These are phyloP conservation scores for Dicrurus megarhynchus DNA, from an alignment of 2,113 vertebrate genomes.

Conservation along the genomic window DNA sequence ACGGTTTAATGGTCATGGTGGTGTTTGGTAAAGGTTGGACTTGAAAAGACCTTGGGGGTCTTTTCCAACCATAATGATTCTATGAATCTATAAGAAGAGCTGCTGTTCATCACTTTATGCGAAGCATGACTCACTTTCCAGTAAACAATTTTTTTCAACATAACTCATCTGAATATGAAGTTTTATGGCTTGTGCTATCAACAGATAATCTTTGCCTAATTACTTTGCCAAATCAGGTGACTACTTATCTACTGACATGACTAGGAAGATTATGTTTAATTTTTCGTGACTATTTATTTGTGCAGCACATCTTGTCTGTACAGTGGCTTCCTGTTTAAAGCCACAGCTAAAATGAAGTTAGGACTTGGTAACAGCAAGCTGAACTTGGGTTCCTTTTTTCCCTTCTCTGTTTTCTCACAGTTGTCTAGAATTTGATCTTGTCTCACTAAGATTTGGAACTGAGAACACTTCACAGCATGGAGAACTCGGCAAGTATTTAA, in stretches of 20 bases:
- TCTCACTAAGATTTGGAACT: neutral
- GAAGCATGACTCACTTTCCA: neutral
- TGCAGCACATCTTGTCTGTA: neutral
- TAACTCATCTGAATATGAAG: neutral
- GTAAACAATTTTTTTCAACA: neutral
- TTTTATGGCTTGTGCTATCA: neutral
- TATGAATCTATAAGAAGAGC: neutral
- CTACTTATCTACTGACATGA: neutral
- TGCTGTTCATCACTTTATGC: neutral
- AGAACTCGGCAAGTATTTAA: neutral
- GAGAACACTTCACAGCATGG: neutral
- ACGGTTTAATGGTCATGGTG: neutral
- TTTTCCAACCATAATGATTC: neutral
- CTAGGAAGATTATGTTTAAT: neutral
- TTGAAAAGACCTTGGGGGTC: neutral
- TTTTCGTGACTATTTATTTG: neutral
- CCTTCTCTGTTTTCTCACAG: neutral
- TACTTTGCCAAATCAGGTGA: neutral
- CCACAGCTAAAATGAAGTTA: neutral
- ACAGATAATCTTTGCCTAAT: neutral
- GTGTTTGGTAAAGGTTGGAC: neutral
- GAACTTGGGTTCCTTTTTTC: neutral
- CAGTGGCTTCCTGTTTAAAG: neutral
- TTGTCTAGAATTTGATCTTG: neutral
- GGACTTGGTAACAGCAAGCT: neutral